These are phyloP conservation scores for Dioctria rufipes DNA, from an alignment of 2,888 invertebrate genomes.

Conservation along the genomic window DNA sequence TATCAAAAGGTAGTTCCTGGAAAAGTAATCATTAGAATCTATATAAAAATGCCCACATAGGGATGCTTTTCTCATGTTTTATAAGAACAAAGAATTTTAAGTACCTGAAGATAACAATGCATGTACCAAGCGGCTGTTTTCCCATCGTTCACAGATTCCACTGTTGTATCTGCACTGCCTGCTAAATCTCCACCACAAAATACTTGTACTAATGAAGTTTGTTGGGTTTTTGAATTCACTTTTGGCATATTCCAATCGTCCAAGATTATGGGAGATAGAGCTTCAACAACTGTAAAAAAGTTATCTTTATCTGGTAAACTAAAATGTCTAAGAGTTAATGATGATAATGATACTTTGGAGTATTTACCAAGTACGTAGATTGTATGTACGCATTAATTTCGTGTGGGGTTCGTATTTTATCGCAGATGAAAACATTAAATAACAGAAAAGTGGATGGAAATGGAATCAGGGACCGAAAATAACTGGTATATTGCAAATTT, in stretches of 20 bases:
- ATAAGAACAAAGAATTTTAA: not conserved
- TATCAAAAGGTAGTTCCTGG: slow-evolving; percentile 76
- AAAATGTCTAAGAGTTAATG: not conserved
- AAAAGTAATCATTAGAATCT: slow-evolving; percentile 9
- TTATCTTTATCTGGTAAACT: not conserved
- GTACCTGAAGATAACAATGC: slow-evolving; percentile 90
- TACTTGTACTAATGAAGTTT: slow-evolving; percentile 82
- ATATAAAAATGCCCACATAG: not conserved
- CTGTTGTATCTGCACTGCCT: slow-evolving; percentile 96
- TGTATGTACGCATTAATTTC: too few relatives aligned
- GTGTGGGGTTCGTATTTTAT: too few relatives aligned
- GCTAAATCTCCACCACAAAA: slow-evolving; percentile 97
- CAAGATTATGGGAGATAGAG: slow-evolving; percentile 84
- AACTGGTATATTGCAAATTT: too few relatives aligned
- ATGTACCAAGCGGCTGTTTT: slow-evolving; percentile 97
- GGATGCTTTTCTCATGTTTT: too few relatives aligned
- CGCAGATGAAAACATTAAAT: too few relatives aligned
- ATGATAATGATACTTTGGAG: slow-evolving; percentile 18
- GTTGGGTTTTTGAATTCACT: slow-evolving; percentile 84
- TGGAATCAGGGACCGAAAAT: too few relatives aligned
- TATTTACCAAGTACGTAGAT: too few relatives aligned
- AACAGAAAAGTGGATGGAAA: too few relatives aligned
- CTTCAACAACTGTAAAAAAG: slow-evolving; percentile 76
- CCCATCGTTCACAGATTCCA: slow-evolving; percentile 98
- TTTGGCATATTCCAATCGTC: slow-evolving; percentile 86